These are phyloP conservation scores for Oryctolagus cuniculus DNA, from an alignment of 2,113 vertebrate species.

Conservation along the genomic window DNA sequence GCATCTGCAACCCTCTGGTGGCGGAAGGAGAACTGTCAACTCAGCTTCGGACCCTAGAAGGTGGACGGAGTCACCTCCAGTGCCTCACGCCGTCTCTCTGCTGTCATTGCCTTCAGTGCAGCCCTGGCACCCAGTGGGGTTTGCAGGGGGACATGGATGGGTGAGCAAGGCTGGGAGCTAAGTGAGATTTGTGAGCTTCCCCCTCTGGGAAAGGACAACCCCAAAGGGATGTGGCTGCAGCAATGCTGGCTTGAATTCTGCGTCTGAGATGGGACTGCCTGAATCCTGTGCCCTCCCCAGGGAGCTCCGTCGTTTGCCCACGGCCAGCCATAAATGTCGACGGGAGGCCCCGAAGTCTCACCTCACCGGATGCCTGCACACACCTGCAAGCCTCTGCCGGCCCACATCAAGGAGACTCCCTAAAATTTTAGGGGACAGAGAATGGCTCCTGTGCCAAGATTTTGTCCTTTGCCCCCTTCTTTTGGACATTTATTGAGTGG, in stretches of 20 bases:
- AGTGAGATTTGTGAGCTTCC: not conserved
- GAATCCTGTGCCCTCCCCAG: not conserved
- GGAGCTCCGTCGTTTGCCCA: not conserved
- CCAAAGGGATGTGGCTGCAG: not conserved
- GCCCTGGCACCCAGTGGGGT: conserved; percentile 2
- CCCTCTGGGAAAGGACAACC: not conserved
- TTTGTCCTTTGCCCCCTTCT: not conserved
- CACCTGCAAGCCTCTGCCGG: not conserved
- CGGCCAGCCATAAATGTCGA: not conserved
- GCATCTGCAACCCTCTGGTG: not conserved
- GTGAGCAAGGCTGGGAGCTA: not conserved
- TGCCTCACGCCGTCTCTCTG: not conserved
- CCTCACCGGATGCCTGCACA: not conserved
- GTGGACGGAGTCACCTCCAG: not conserved
- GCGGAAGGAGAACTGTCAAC: not conserved
- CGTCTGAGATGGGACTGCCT: not conserved
- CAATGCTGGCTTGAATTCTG: not conserved
- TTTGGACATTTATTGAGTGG: too few relatives aligned
- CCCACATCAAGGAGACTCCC: not conserved
- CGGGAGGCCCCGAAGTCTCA: not conserved
- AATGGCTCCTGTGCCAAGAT: not conserved
- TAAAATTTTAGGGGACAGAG: not conserved
- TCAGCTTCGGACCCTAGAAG: not conserved
- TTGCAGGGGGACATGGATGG: not conserved
- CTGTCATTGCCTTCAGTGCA: not conserved